Percentiles rank a stretch among this genome's conserved stretches.
phyloP scores from a whole-genome alignment of 2,888 invertebrate species.

The Eupithecia exiguata region DNA sequence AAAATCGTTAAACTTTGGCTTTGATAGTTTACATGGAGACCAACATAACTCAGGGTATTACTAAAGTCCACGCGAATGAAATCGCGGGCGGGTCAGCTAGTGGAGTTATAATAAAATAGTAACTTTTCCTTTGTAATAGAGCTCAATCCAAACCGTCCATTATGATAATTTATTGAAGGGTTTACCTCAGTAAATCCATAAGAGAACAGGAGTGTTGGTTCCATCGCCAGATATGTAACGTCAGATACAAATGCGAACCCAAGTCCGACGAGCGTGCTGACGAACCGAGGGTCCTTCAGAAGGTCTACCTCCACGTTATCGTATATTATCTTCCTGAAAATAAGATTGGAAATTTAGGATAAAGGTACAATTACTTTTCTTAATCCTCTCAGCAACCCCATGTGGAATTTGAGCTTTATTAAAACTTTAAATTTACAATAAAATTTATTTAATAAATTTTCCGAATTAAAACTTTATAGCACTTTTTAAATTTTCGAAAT shows the following conservation, averaged over 20 bases:
- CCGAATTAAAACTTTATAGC: neutral
- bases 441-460: too few relatives aligned
- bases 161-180: neutral
- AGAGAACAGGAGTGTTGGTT: constrained; percentile 85
- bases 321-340: constrained; percentile 74
- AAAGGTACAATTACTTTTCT: neutral
- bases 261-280: constrained; percentile 79
- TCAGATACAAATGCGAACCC: constrained; percentile 86
- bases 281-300: constrained; percentile 70
- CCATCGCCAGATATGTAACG: constrained; percentile 85
- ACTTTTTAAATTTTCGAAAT: too few relatives aligned
- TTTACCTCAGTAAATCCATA: constrained; percentile 79
- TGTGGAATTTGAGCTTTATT: neutral
- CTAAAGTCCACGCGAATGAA: too few relatives aligned
- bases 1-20: too few relatives aligned
- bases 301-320: constrained; percentile 75
- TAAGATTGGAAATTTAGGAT: neutral
- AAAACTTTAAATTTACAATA: too few relatives aligned
- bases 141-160: neutral
- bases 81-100: too few relatives aligned
- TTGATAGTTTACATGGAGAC: too few relatives aligned
- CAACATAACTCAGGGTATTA: too few relatives aligned
- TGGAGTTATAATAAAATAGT: neutral
- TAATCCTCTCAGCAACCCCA: neutral
- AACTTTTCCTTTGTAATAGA: neutral